Percentiles rank a stretch among this genome's conserved stretches.
These are phyloP conservation scores for Echinometra lucunter DNA, from an alignment of 53 echinoderm and acorn worm genomes.

Conservation along the genomic window DNA sequence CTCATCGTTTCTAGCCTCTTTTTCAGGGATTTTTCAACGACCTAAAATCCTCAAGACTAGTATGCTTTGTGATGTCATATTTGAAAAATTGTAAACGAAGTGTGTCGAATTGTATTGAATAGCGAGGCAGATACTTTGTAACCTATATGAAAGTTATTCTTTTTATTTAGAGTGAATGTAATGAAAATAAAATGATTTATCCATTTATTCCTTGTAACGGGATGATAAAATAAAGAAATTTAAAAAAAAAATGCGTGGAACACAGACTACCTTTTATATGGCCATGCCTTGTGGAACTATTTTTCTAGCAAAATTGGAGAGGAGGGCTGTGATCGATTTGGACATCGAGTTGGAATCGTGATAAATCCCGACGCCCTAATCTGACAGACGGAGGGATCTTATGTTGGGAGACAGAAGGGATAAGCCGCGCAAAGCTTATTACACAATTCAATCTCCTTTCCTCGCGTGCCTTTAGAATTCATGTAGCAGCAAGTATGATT, in stretches of 20 bases:
- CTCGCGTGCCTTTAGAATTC: neutral
- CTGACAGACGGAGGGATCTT: slow-evolving; percentile 34
- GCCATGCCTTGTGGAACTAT: neutral
- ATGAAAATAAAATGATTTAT: too few species aligned
- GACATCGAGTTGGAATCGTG: slow-evolving; percentile 6
- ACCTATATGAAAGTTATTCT: too few species aligned
- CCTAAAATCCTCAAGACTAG: neutral
- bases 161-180: too few species aligned
- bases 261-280: neutral
- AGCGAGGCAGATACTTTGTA: neutral
- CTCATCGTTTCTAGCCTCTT: neutral
- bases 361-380: slow-evolving; percentile 60
- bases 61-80: neutral
- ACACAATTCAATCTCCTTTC: slow-evolving; percentile 54
- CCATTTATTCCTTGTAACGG: neutral
- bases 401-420: slow-evolving; percentile 25
- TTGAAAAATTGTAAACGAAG: neutral
- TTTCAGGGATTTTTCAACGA: neutral
- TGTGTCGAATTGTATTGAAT: neutral
- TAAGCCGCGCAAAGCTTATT: slow-evolving; percentile 54
- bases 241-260: neutral
- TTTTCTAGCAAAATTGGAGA: slow-evolving; percentile 54
- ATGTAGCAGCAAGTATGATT: neutral
- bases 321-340: slow-evolving; percentile 33
- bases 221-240: neutral